Conservation (phyloP, 2,888 invertebrate genomes). For the Polymixis lichenea region DNA sequence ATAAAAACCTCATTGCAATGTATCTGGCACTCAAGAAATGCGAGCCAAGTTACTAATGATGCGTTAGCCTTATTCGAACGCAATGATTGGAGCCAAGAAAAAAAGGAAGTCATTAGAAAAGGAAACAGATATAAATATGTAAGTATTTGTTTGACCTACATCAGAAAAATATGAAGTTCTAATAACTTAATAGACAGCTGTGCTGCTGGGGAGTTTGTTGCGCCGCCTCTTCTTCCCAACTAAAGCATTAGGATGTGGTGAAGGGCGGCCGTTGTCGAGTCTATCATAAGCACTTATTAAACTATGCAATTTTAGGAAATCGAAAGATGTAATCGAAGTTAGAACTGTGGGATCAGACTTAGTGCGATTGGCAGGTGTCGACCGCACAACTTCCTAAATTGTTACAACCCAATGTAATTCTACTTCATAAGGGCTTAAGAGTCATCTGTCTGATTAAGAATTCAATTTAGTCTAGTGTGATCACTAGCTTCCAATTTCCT, state of each 20-base stretch:
- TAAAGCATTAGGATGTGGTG: not conserved
- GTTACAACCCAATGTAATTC: too few species aligned
- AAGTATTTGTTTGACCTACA: slow-evolving; percentile 10
- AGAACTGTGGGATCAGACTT: too few species aligned
- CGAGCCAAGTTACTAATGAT: slow-evolving; percentile 47
- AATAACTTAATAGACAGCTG: not conserved
- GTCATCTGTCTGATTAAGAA: too few species aligned
- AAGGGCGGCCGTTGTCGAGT: not conserved
- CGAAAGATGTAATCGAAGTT: too few species aligned
- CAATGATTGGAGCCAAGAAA: slow-evolving; percentile 42
- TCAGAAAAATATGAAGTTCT: not conserved
- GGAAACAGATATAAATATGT: slow-evolving; percentile 55
- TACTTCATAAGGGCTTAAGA: too few species aligned
- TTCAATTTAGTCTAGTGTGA: too few species aligned
- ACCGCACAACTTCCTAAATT: too few species aligned
- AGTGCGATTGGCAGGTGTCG: too few species aligned
- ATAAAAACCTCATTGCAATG: slow-evolving; percentile 36
- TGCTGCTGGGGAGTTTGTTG: not conserved
- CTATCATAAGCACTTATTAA: too few species aligned
- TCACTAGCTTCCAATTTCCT: too few species aligned
- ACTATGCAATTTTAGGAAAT: too few species aligned
- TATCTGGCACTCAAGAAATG: slow-evolving; percentile 36
- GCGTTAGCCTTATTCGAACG: slow-evolving; percentile 45
- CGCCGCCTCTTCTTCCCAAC: not conserved
- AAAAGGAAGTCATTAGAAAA: slow-evolving; percentile 40